A percentile compares a stretch with the other conserved stretches of the same genome.
These are phyloP conservation scores for Bellardia bayeri DNA, from an alignment of 2,888 invertebrate species.

Conservation along the genomic window DNA sequence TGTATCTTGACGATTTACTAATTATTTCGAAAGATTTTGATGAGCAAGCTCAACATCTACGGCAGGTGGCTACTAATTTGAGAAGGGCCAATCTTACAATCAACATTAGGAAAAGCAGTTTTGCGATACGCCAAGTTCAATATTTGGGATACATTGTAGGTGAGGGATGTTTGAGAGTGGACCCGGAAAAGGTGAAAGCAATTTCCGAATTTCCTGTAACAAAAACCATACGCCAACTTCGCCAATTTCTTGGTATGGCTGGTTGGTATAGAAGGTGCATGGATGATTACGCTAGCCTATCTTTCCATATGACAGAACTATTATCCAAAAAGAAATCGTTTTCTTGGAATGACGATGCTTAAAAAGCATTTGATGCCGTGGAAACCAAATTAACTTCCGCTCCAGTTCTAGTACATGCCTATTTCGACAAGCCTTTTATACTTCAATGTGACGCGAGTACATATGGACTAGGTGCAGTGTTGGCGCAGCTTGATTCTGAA, in stretches of 20 bases:
- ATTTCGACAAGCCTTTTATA: neutral
- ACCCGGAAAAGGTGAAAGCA: no score
- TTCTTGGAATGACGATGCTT: neutral
- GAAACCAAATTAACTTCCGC: neutral
- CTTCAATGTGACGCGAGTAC: neutral
- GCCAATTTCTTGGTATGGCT: slow-evolving; percentile 14
- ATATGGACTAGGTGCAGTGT: neutral
- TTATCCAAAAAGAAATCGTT: slow-evolving; percentile 3
- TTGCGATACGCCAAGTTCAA: no score
- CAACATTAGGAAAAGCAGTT: no score
- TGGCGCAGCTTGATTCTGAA: neutral
- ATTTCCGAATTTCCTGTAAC: no score
- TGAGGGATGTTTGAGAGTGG: neutral
- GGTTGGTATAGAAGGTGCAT: neutral
- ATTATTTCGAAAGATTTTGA: no score
- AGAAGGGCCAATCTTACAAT: no score
- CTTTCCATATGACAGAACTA: slow-evolving; percentile 9
- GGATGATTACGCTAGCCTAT: neutral
- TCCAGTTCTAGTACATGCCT: no score
- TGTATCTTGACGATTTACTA: no score
- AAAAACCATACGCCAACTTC: neutral
- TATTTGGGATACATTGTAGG: no score
- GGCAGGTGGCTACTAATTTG: no score
- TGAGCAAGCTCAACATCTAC: no score
- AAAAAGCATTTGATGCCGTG: neutral